phyloP scores from a whole-genome alignment of 2,797 vertebrate species.

The Danio aesculapii region DNA sequence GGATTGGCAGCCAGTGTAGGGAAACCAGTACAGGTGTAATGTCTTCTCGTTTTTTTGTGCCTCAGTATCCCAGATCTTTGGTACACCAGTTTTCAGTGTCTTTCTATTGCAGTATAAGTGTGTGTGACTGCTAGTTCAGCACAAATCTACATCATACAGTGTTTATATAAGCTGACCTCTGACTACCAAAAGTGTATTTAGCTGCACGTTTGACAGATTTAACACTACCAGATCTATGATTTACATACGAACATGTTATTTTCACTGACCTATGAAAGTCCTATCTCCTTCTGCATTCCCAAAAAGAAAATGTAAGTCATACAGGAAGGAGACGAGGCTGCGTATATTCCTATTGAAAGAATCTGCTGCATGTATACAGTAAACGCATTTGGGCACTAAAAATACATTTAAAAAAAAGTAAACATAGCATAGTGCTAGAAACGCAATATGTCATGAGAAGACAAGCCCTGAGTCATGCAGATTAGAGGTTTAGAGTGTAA shows the following conservation, averaged over 20 bases:
- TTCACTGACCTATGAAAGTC: slow-evolving; percentile 62
- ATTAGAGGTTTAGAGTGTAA: too few relatives aligned
- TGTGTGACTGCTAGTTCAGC: slow-evolving; percentile 39
- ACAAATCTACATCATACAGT: slow-evolving; percentile 71
- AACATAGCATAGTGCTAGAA: background rate
- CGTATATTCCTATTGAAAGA: background rate
- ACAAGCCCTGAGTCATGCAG: background rate
- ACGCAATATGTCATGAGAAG: background rate
- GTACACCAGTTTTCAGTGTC: too few relatives aligned
- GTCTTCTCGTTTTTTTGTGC: too few relatives aligned
- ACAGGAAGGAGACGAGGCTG: background rate
- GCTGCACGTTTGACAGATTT: slow-evolving; percentile 59
- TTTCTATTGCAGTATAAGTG: too few relatives aligned
- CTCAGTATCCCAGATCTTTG: too few relatives aligned
- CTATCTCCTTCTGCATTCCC: background rate
- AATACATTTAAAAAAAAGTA: background rate
- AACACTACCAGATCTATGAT: slow-evolving; percentile 59
- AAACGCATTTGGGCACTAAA: background rate
- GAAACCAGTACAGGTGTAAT: too few relatives aligned
- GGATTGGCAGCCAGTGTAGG: too few relatives aligned
- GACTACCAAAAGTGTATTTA: slow-evolving; percentile 79
- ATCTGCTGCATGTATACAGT: background rate
- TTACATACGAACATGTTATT: slow-evolving; percentile 72
- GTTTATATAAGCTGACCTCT: slow-evolving; percentile 75
- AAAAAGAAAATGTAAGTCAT: background rate